phyloP scores from a whole-genome alignment of 1,140 invertebrate species.

The Campoletis sonorensis region DNA sequence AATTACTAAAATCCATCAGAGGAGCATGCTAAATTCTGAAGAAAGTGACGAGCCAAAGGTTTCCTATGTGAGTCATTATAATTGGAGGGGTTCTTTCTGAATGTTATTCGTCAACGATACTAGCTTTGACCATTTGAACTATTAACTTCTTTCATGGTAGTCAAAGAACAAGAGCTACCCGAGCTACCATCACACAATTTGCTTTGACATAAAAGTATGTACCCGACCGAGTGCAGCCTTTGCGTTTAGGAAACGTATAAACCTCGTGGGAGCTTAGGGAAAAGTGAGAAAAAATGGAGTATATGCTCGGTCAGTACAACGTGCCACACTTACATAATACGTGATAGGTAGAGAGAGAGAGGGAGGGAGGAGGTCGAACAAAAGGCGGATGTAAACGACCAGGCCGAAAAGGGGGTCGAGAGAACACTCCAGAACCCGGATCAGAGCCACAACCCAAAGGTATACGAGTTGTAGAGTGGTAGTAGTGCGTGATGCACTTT shows the following conservation, averaged over 20 bases:
- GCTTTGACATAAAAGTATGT: background rate
- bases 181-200: too few relatives aligned
- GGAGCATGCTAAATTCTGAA: too few relatives aligned
- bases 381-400: constrained; percentile 10
- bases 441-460: constrained; percentile 10
- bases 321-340: constrained; percentile 14
- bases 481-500: constrained; percentile 65
- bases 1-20: background rate
- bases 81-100: too few relatives aligned
- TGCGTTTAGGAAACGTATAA: background rate
- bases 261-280: background rate
- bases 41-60: too few relatives aligned
- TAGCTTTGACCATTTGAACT: too few relatives aligned
- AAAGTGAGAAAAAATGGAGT: background rate
- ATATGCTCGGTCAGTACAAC: background rate
- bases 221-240: background rate
- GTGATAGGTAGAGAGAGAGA: background rate
- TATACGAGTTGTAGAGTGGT: background rate
- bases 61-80: too few relatives aligned
- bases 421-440: background rate
- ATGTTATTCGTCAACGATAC: too few relatives aligned
- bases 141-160: too few relatives aligned
- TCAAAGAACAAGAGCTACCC: too few relatives aligned
- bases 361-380: constrained; percentile 20
- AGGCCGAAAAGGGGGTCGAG: constrained; percentile 12